Evolutionary conservation across 2,888 invertebrate species (phyloP).

Genomic region (Eupithecia subfuscata): DNA sequence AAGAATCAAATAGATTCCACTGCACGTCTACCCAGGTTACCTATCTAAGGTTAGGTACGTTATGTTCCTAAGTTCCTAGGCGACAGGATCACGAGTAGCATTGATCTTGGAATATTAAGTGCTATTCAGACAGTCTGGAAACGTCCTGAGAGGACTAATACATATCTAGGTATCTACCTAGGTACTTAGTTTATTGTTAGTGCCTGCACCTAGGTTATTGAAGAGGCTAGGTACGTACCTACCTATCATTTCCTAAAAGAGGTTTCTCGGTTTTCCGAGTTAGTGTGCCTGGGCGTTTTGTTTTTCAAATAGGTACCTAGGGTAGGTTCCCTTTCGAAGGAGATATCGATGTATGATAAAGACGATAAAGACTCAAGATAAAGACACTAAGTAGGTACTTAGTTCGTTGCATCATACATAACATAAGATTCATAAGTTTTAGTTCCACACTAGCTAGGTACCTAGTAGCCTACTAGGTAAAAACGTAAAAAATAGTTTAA

Average conservation of each 20-base stretch:
- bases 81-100: slow-evolving; percentile 40
- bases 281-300: too few species aligned
- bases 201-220: neutral
- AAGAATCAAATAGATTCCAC: neutral
- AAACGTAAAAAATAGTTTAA: too few species aligned
- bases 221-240: neutral
- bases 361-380: too few species aligned
- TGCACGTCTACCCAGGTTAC: neutral
- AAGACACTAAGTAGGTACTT: too few species aligned
- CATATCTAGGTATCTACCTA: neutral
- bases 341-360: too few species aligned
- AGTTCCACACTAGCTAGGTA: too few species aligned
- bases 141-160: slow-evolving; percentile 3
- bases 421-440: too few species aligned
- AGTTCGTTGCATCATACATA: too few species aligned
- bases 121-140: slow-evolving; percentile 16
- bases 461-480: too few species aligned
- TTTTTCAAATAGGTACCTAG: too few species aligned
- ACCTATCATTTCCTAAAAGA: neutral
- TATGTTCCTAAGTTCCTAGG: slow-evolving; percentile 23
- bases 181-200: neutral
- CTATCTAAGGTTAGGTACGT: neutral
- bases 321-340: too few species aligned
- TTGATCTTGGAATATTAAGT: slow-evolving; percentile 34
- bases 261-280: neutral